Conservation (phyloP, 1,140 invertebrate genomes). For the Bombyx mandarina region DNA sequence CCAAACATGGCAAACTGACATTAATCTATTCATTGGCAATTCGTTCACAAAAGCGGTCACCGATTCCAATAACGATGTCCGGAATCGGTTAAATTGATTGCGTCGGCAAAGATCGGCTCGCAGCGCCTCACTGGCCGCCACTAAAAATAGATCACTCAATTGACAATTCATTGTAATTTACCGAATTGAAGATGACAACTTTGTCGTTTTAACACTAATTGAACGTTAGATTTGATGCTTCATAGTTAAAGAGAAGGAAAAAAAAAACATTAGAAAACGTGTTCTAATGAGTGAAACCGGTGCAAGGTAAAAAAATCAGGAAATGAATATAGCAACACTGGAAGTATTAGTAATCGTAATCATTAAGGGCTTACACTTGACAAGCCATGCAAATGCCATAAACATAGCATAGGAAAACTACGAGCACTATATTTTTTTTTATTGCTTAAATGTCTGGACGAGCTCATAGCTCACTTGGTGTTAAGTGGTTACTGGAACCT, state of each 20-base stretch:
- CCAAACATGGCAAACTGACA: not conserved
- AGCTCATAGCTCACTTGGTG: no score
- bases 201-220: not conserved
- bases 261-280: no score
- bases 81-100: constrained; percentile 57
- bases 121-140: constrained; percentile 17
- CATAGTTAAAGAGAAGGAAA: no score
- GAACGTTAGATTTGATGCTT: no score
- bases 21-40: not conserved
- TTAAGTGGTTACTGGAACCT: no score
- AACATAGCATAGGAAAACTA: no score
- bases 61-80: constrained; percentile 25
- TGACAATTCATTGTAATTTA: constrained; percentile 18
- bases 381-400: no score
- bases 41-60: constrained; percentile 1
- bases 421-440: no score
- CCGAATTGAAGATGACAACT: constrained; percentile 7
- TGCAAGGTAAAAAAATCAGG: not conserved
- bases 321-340: no score
- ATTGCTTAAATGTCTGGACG: no score
- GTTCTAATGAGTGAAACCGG: not conserved
- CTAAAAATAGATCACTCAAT: constrained; percentile 32
- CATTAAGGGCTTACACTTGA: no score
- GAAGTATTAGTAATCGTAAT: no score
- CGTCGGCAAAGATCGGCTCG: constrained; percentile 26